A percentile compares a stretch with the other conserved stretches of the same genome.
Evolutionary conservation across 2,888 invertebrate species (phyloP).

Genomic region (Argyresthia albistria): DNA sequence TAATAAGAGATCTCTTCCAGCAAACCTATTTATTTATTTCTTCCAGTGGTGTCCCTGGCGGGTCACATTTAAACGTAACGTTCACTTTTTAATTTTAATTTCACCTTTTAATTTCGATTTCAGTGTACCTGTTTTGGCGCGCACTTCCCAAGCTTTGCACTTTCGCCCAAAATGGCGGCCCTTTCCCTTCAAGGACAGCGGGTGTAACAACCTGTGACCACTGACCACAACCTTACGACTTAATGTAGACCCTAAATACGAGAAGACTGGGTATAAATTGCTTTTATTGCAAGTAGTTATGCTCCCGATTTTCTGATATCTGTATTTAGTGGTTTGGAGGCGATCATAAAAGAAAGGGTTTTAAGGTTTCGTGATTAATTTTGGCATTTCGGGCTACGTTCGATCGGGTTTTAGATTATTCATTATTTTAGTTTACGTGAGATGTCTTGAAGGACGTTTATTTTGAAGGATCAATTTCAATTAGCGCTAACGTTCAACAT

Average conservation of each 20-base stretch:
- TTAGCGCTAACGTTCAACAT: too few species aligned
- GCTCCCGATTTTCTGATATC: not conserved
- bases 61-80: not conserved
- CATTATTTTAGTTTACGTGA: too few species aligned
- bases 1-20: too few species aligned
- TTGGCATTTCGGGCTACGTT: too few species aligned
- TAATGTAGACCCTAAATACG: not conserved
- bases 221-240: not conserved
- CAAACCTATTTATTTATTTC: too few species aligned
- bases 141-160: constrained; percentile 8
- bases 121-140: not conserved
- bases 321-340: not conserved
- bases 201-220: not conserved
- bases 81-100: too few species aligned
- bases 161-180: constrained; percentile 24
- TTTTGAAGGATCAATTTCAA: too few species aligned
- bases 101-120: not conserved
- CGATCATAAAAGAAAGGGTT: too few species aligned
- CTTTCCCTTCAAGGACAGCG: constrained; percentile 30
- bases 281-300: not conserved
- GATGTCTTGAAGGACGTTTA: too few species aligned
- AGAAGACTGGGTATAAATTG: not conserved
- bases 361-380: too few species aligned
- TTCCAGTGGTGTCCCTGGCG: too few species aligned
- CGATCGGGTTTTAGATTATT: too few species aligned